phyloP scores from a whole-genome alignment of 2,113 vertebrate species.

The Tricholaema leucomelas region DNA sequence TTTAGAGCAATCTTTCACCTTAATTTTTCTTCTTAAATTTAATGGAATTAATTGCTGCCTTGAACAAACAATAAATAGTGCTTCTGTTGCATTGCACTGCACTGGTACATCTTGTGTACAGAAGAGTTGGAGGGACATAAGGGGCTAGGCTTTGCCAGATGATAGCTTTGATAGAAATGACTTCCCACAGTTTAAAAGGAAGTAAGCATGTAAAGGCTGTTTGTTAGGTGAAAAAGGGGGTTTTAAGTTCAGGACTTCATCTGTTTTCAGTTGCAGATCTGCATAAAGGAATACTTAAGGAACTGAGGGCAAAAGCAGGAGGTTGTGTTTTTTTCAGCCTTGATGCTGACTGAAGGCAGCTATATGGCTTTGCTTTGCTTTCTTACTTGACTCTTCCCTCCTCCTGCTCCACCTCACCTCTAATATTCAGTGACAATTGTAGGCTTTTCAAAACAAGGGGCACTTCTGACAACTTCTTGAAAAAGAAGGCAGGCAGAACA shows the following conservation, averaged over 20 bases:
- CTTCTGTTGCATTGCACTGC: background rate
- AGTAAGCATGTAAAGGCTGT: background rate
- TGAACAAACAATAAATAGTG: background rate
- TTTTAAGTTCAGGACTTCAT: background rate
- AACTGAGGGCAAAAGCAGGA: background rate
- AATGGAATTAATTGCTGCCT: background rate
- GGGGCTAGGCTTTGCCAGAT: background rate
- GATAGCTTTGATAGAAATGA: background rate
- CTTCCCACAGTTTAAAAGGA: background rate
- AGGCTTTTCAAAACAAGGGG: background rate
- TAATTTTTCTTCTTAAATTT: background rate
- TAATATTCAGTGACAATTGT: background rate
- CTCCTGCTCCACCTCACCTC: background rate
- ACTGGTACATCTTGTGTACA: background rate
- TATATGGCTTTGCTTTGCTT: background rate
- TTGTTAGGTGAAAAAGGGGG: background rate
- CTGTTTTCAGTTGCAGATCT: background rate
- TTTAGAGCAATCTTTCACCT: background rate
- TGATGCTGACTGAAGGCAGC: background rate
- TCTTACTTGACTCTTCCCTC: background rate
- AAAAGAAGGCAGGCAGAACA: background rate
- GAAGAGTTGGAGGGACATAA: background rate
- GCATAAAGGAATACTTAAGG: background rate
- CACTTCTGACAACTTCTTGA: background rate
- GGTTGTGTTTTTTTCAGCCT: background rate